Conservation (phyloP, 2,797 vertebrate species). For the Dryobates pubescens region DNA sequence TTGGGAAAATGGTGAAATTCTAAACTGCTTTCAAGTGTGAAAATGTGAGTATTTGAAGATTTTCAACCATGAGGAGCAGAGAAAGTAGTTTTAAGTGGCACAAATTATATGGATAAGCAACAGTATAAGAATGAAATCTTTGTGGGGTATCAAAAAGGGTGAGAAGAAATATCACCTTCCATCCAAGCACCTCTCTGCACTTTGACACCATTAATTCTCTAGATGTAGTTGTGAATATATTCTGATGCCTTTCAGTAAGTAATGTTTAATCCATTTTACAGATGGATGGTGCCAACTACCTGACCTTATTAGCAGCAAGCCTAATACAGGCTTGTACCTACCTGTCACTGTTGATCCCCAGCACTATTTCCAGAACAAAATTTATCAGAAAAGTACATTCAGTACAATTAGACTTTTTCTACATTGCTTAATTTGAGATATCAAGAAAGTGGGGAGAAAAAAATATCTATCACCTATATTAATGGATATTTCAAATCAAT, state of each 20-base stretch:
- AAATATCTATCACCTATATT: constrained; percentile 70
- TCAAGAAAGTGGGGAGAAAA: not conserved
- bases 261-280: constrained; percentile 34
- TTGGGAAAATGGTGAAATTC: not conserved
- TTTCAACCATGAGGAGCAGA: not conserved
- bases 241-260: constrained; percentile 5
- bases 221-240: not conserved
- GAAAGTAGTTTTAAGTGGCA: not conserved
- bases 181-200: not conserved
- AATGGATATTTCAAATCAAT: constrained; percentile 78
- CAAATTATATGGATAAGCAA: not conserved
- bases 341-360: not conserved
- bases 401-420: constrained; percentile 18
- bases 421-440: constrained; percentile 18
- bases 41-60: not conserved
- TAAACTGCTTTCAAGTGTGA: not conserved
- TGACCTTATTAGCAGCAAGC: constrained; percentile 2
- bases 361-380: constrained; percentile 24
- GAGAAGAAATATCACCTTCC: not conserved
- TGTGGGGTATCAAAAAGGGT: not conserved
- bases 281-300: not conserved
- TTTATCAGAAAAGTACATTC: constrained; percentile 18
- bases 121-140: not conserved
- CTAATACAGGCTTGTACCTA: constrained; percentile 4
- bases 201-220: not conserved